phyloP scores from a whole-genome alignment of 30 jellyfish, hydroid and myxozoan genomes.

The Turritopsis dohrnii region DNA sequence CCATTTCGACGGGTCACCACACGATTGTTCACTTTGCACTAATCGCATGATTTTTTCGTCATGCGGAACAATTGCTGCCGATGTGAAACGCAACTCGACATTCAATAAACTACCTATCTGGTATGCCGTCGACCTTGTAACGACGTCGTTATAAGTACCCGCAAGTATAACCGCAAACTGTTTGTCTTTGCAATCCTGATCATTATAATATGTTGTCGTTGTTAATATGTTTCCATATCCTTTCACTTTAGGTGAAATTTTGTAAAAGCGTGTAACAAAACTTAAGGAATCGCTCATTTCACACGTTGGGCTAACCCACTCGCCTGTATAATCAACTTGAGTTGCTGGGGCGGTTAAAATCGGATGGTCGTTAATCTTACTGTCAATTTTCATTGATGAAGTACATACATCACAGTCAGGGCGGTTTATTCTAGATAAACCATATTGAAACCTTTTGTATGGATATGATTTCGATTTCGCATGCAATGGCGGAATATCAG shows the following conservation, averaged over 20 bases:
- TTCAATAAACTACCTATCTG: background rate
- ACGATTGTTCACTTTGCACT: slow-evolving; percentile 15
- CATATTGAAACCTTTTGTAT: slow-evolving; percentile 15
- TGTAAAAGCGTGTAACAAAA: slow-evolving; percentile 10
- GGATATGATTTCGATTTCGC: background rate
- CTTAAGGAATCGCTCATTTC: slow-evolving; percentile 11
- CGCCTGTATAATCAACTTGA: slow-evolving; percentile 12
- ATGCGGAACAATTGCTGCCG: background rate
- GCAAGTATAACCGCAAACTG: background rate
- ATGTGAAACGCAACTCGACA: background rate
- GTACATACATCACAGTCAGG: slow-evolving; percentile 29
- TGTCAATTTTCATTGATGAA: background rate
- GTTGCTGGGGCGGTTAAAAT: slow-evolving; percentile 12
- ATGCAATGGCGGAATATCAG: slow-evolving; percentile 26
- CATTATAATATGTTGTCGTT: background rate
- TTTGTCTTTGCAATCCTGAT: slow-evolving; percentile 23
- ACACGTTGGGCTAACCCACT: slow-evolving; percentile 23
- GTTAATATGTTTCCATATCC: background rate
- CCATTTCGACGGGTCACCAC: slow-evolving; percentile 84
- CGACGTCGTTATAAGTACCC: background rate
- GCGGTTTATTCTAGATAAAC: slow-evolving; percentile 13
- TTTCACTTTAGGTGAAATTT: background rate
- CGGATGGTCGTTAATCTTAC: slow-evolving; percentile 9
- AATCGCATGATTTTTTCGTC: background rate
- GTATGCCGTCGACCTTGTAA: background rate